Evolutionary conservation across 2,113 vertebrate genomes (phyloP), one percentile per base, ranked within the genome.

Genomic region (Brachirus orientalis): DNA sequence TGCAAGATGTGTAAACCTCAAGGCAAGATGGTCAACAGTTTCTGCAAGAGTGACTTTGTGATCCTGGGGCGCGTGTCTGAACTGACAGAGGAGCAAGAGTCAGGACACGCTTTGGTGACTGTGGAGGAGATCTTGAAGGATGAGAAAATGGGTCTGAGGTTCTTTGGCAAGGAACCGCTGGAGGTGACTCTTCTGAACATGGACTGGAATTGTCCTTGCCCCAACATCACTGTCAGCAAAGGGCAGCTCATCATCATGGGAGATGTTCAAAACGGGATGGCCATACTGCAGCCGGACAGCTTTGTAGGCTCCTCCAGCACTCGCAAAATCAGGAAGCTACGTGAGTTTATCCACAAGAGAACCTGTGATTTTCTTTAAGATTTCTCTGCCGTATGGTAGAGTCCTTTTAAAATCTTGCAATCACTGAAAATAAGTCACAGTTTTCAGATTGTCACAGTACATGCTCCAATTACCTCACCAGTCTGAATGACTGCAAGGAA

Each of bases 61-160:
- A 96, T 99, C 72, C 82, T 99, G 57, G 98, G 97, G 18, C 94
- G 91, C 0, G 93, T 99, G 59, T 95, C 92, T 0, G 97, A 99
- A 87, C 86, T 98, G 82, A 96, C 95, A 0, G 96, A 98, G 75
- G 98, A 99, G 80, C 94, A 96, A 1, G 96, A 98, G 73, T 94
- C 95, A 0, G 97, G 97, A 10, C 96, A 96, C 0, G 97, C 96
- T 1, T 87, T 99, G 85, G 94, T 99, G 77, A 96, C 90, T 0
- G 95, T 99, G 86, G 96, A 98, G 33, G 96, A 99, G 89, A 96
- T 99, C 45, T 87, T 99, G 12, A 99, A 98, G 85, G 98, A 99
- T 1, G 97, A 99, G 71, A 98, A 99, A 90, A 99, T 99, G 98
- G 98, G 98, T 28, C 94, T 99, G 64, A 95, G 94, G 82, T 98